Base-by-base conservation (phyloP, 2,113 vertebrate genomes). In the Accipiter virgatus region DNA sequence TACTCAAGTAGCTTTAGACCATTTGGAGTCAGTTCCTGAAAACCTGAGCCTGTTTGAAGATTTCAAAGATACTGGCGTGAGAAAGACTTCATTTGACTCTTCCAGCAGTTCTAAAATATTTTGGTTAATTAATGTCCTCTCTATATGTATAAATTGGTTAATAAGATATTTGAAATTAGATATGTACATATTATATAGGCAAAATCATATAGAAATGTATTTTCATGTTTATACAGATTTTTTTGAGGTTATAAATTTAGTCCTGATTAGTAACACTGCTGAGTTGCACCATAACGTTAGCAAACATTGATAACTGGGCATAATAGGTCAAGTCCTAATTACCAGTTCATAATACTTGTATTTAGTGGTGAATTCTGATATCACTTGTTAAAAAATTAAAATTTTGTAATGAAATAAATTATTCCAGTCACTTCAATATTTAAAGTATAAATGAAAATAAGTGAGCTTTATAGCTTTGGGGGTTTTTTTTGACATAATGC, bases 1-100 rank as follows among this genome's bases (percentile, higher is more conserved):
- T 98, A 99, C 99, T 53, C 98, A 91, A 96, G 91, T 98, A 94
- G 98, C 99, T 75, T 89, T 99, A 97, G 98, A 99, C 88, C 98
- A 99, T 98, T 97, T 99, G 98, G 99, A 99, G 90, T 99, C 99
- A 67, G 98, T 99, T 90, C 99, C 99, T 90, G 99, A 99, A 95
- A 99, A 99, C 95, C 97, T 98, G 52, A 98, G 96, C 97, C 97
- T 99, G 31, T 97, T 99, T 86, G 99, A 99, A 89, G 98, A 98
- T 93, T 98, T 98, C 95, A 99, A 97, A 97, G 98, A 98, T 80
- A 96, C 97, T 50, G 98, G 98, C 97, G 99, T 99, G 67, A 98
- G 98, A 66, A 97, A 67, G 32, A 94, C 88, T 97, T 98, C 48
- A 48, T 95, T 97, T 98, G 52, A 96, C 81, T 97, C 62, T 96